Base-by-base conservation (phyloP, 2,888 invertebrate species). In the Urechis unicinctus region DNA sequence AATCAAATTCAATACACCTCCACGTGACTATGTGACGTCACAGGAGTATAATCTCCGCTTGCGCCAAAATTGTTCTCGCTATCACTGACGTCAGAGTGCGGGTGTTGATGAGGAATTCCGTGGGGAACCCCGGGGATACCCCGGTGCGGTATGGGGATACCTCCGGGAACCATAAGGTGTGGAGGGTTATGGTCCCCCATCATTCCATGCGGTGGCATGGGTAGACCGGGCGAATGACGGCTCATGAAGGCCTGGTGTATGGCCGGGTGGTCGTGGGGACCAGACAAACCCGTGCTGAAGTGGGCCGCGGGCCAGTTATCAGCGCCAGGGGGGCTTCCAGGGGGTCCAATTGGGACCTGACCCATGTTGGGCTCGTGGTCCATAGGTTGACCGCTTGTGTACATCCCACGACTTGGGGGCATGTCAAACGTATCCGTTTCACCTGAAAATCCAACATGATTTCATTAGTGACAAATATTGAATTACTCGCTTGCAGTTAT, bases 361-460 rank as follows among this genome's bases (percentile, higher is more conserved):
- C 68, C 68, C 63, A 73, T 66, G 50, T 52, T 62, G 26, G 68
- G 68, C 56, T 75, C 74, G 50, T 71, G 71, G 57, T 74, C 74
- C 55, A 74, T 52, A 4, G 69, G 64, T 50, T 65, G 66, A 17
- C 70, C 68, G 13, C 63, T 46, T 1, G 47, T 52, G 52, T 52
- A 59, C 54, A 59, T 46, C 50, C 43, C 30, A n/a, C 5, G 41
- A 2, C n/a, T 22, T n/a, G 57, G 55, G n/a, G 59, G 52, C 57
- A 58, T 56, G 42, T 58, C 58, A 52, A 58, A 63, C 22, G 49
- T 50, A 53, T 63, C 63, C 9, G 60, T 56, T 48, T 63, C 63
- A 46, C 52, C 61, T 62, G 53, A 5, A 48, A 53, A 21, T 44
- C n/a, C n/a, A n/a, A n/a, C n/a, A n/a, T n/a, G n/a, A n/a, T n/a